These are phyloP conservation scores for Megamerina dolium DNA, from an alignment of 2,888 invertebrate genomes.

Conservation along the genomic window DNA sequence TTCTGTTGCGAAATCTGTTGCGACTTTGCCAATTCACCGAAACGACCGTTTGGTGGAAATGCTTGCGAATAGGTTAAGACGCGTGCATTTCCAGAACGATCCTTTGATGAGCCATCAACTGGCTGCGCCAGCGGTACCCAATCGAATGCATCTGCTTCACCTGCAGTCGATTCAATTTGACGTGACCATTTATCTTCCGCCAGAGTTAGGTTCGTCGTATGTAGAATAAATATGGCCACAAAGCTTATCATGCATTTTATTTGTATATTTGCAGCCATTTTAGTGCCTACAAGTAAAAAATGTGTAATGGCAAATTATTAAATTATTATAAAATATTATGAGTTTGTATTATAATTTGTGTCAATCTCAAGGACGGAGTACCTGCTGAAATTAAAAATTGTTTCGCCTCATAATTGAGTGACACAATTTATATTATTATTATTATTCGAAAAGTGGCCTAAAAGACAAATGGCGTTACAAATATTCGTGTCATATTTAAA, in stretches of 20 bases:
- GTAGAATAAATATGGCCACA: too few species aligned
- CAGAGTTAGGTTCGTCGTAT: slow-evolving; percentile 14
- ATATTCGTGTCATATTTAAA: too few species aligned
- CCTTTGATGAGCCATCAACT: slow-evolving; percentile 35
- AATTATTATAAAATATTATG: too few species aligned
- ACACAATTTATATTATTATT: too few species aligned
- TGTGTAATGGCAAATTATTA: too few species aligned
- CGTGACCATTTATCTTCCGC: slow-evolving; percentile 45
- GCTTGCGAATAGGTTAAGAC: slow-evolving; percentile 46
- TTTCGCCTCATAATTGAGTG: too few species aligned
- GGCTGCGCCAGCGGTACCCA: slow-evolving; percentile 55
- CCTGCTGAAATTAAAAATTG: too few species aligned
- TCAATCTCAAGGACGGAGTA: too few species aligned
- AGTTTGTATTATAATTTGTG: too few species aligned
- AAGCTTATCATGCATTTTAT: too few species aligned
- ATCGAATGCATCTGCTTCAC: slow-evolving; percentile 44
- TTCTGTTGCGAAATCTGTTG: slow-evolving; percentile 16
- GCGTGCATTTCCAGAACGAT: slow-evolving; percentile 43
- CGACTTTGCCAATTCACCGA: slow-evolving; percentile 34
- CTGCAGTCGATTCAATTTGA: slow-evolving; percentile 37
- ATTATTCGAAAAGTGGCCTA: too few species aligned
- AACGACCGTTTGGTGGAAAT: slow-evolving; percentile 38
- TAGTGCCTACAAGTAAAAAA: slow-evolving; percentile 30
- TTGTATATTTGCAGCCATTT: slow-evolving; percentile 35
- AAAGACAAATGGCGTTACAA: too few species aligned